Base-by-base conservation (phyloP, 30 jellyfish, hydroid and myxozoan species). In the Aurelia coerulea region DNA sequence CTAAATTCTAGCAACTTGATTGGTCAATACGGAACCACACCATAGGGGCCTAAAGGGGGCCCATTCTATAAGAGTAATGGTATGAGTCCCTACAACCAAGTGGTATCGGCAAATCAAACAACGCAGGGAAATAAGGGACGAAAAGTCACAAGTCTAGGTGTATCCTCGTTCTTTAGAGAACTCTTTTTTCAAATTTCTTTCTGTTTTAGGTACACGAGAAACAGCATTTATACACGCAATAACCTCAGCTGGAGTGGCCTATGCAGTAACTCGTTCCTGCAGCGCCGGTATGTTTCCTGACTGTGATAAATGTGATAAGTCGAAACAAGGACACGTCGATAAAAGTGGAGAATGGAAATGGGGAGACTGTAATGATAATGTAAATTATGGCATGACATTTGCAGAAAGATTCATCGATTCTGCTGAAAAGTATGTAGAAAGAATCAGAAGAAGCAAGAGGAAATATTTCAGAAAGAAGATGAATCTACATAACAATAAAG, bases 231-330 rank as follows among this genome's bases (percentile, higher is more conserved):
- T 93, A 60, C 92, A 92, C 35, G 98, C 97, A 2, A 84, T 93
- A 32, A 93, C 97, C 1, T 79, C 98, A 37, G 98, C 98, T 14
- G 98, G 98, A 35, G 98, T 93, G 46, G 97, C 91, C 5, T 84
- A 10, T 62, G 77, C 98, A 0, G 96, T 93, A 8, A 93, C 98
- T 6, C 83, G 79, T 31, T 75, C 98, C 19, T 93, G 98, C 96
- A 96, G 97, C 53, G 86, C 76, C 17, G 98, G 98, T 17, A 83
- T 70, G 62, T 83, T 94, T 17, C 79, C 87, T 13, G 95, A 93
- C 68, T 93, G 98, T 62, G 85, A 68, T 60, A 91, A 90, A 29
- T 87, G 96, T 54, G 96, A 88, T 66, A 79, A 78, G 23, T 68
- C 87, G 9, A 83, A 87, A 17, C 75, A 97, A 29, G 96, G 94